phyloP scores from a whole-genome alignment of 2,888 invertebrate genomes.

The Ametastegia equiseti region DNA sequence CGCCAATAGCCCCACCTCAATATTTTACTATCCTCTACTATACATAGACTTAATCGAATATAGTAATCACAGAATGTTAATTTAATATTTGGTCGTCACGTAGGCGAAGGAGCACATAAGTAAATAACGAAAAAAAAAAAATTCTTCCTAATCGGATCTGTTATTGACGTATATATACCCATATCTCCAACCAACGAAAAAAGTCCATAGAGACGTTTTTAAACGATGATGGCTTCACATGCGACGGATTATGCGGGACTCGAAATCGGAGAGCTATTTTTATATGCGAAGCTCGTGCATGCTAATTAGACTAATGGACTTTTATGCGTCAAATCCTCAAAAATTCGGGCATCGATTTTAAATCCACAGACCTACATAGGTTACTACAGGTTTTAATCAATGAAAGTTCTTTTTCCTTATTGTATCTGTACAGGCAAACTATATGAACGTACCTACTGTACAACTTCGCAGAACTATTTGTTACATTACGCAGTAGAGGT shows the following conservation, averaged over 20 bases:
- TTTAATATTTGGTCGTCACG: neutral
- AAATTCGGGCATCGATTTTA: neutral
- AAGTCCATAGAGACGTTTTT: neutral
- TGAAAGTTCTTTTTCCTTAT: neutral
- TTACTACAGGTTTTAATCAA: conserved; percentile 4
- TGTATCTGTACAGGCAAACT: neutral
- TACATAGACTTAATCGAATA: conserved; percentile 6
- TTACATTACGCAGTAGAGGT: no score
- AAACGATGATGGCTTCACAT: neutral
- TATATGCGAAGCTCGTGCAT: neutral
- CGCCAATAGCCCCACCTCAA: neutral
- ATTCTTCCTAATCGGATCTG: neutral
- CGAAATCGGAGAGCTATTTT: conserved; percentile 26
- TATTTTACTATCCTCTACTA: neutral
- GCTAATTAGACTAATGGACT: conserved; percentile 18
- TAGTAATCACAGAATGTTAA: neutral
- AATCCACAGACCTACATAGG: neutral
- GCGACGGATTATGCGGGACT: conserved; percentile 17
- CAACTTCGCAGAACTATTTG: no score
- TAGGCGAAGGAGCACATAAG: neutral
- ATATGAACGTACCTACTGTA: no score
- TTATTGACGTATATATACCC: neutral
- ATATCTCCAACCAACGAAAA: no score
- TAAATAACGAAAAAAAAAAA: neutral
- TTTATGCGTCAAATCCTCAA: neutral